Conservation (phyloP, 2,113 vertebrate genomes). For the rabbit (Oryctolagus cuniculus) region mOryCun1.1 NC_091432.1:34077001-34077500, state of each 20-base stretch:
- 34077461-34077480: neutral
- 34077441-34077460: neutral
- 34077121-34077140: constrained; percentile 62
- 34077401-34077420: neutral
- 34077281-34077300: neutral
- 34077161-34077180: constrained; percentile 35
- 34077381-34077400: neutral
- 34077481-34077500: neutral
- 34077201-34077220: neutral
- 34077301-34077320: neutral
- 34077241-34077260: neutral
- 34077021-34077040: neutral
- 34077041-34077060: constrained; percentile 10
- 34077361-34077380: neutral
- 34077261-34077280: neutral
- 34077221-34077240: neutral
- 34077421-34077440: neutral
- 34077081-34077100: constrained; percentile 65
- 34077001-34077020: neutral
- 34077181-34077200: constrained; percentile 10
- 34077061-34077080: constrained; percentile 23
- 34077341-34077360: neutral
- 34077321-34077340: neutral
- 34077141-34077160: constrained; percentile 60
- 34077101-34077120: constrained; percentile 64